Base-by-base conservation (phyloP, 2,113 vertebrate species). In the Gasterosteus aculeatus region DNA sequence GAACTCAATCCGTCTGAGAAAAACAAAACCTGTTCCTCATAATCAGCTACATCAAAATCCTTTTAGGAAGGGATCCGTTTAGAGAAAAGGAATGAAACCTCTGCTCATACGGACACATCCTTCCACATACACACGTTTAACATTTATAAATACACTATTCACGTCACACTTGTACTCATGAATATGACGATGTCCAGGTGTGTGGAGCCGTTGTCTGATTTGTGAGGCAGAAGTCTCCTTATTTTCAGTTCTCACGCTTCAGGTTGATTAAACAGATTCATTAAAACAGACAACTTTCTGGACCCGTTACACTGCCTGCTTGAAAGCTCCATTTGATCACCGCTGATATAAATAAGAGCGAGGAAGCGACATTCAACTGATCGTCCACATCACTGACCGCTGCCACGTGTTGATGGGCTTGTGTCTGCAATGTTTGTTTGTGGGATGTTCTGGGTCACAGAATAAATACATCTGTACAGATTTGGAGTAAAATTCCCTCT, bases 281-380 rank as follows among this genome's bases (percentile, higher is more conserved):
- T 26, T 26, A 26, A 26, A 26, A 26, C 22, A 26, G 42, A 74
- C 10, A 10, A 33, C 66, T 16, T 67, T 44, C 65, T 41, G 53
- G 41, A 31, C 68, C 58, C 49, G 10, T 26, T 19, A 46, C 62
- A 56, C 22, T 18, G 39, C 64, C 49, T 74, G 51, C 31, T 46
- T 7, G 22, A 51, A 66, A 58, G 22, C 33, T 66, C 35, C 18
- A 54, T 59, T 12, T 66, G 42, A 75, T 49, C 16, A 5, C 31
- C 8, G 9, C 22, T 15, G 29, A 31, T 59, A 31, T 5, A 22
- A 12, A 9, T 14, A 46, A 22, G 11, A 71, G 14, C 19, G 53
- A 58, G 31, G 6, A 33, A 35, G 57, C 14, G 12, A 39, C 60
- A 33, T 41, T 42, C 2, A 49, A 47, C n/a, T 4, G 4, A 68